Evolutionary conservation across 2,113 vertebrate species (phyloP).

Genomic region (Scomber scombrus): DNA sequence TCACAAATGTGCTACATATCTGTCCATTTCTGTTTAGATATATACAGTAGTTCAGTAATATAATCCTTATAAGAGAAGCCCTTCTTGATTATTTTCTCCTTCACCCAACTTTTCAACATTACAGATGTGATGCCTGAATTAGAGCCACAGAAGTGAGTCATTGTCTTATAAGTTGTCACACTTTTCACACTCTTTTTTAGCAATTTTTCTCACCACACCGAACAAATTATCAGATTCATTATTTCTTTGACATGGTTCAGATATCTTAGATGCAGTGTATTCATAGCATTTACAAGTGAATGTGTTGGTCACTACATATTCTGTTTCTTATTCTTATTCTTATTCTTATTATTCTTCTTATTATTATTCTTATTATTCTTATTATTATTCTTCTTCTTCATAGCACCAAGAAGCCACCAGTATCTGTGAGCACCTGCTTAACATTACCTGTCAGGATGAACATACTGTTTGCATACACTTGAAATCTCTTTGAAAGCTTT

Average conservation of each 20-base stretch:
- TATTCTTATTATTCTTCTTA: too few relatives aligned
- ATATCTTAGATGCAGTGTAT: neutral
- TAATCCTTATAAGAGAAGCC: too few relatives aligned
- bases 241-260: neutral
- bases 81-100: neutral
- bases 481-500: neutral
- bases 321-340: too few relatives aligned
- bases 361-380: too few relatives aligned
- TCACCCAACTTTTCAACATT: neutral
- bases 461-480: neutral
- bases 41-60: too few relatives aligned
- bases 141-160: conserved; percentile 33
- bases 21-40: too few relatives aligned
- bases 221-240: conserved; percentile 12
- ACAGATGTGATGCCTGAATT: conserved; percentile 7
- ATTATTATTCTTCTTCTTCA: too few relatives aligned
- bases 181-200: neutral
- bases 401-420: neutral
- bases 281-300: too few relatives aligned
- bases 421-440: conserved; percentile 2
- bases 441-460: neutral
- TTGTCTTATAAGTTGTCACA: conserved; percentile 22
- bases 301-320: too few relatives aligned
- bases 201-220: conserved; percentile 1
- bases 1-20: too few relatives aligned